Evolutionary conservation across 2,113 vertebrate species (phyloP), one percentile per base, ranked within the genome.

Genomic region (Gallinago jamesoni): DNA sequence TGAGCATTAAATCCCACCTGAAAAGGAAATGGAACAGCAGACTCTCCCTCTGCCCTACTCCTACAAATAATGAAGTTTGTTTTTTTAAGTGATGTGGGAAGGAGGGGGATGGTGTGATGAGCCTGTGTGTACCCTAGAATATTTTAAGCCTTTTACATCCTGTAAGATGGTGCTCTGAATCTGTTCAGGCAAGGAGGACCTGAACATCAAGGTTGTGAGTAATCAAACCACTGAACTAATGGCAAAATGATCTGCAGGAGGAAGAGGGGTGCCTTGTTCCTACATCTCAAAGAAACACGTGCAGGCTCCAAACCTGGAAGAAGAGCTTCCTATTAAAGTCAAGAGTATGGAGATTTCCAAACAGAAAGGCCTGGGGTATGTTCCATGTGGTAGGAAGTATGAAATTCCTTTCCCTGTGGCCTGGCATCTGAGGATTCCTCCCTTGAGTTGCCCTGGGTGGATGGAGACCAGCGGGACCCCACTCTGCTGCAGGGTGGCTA

Each of bases 391-490:
- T 41, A 31, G 60, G 31, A 82, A n/a, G 47, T 14, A 7, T 1
- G 7, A 25, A 1, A 25, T 82, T 90, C n/a, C 19, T 7, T 93
- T 78, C 31, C 57, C 21, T 3, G 2, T 9, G 21, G 41, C 33
- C 48, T 67, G 17, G 59, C 30, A 14, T 20, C 45, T 69, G 28
- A 24, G 33, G 10, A 24, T 77, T 9, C 9, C 4, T 78, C 45
- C 52, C 52, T 66, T 2, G 6, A 14, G 39, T 56, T 64, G 5
- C 13, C 10, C 47, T 55, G 48, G 0, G 3, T 2, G 19, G 56
- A 11, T 8, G 25, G 56, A 33, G 30, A 18, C 19, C 24, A 4
- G 10, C 2, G 2, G 50, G 24, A 25, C 28, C 50, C 27, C 0
- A 0, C 55, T 68, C 8, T 27, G 53, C 45, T 73, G 47, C 19